Percentiles rank a stretch among this genome's conserved stretches.
These are phyloP conservation scores for Trachymyrmex septentrionalis DNA, from an alignment of 1,140 invertebrate genomes.

Conservation along the genomic window DNA sequence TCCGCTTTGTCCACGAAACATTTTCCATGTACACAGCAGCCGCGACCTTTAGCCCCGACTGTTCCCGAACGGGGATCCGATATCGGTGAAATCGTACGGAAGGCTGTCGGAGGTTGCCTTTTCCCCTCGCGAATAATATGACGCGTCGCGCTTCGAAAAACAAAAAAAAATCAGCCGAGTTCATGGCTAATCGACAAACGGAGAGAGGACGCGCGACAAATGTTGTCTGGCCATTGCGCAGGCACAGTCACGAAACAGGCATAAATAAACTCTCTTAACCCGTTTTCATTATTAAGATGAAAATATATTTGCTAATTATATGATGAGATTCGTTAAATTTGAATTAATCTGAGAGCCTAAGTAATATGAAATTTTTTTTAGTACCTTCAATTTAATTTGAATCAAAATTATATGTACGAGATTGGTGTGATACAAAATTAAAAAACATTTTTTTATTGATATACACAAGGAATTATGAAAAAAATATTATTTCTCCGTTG, in stretches of 20 bases:
- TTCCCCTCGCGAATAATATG: neutral
- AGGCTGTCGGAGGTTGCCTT: neutral
- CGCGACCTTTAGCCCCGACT: conserved; percentile 27
- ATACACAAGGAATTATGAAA: neutral
- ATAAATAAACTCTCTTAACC: neutral
- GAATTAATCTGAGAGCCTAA: neutral
- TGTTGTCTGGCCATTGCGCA: neutral
- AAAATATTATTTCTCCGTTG: too few species aligned
- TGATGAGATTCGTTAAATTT: neutral
- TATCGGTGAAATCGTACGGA: conserved; percentile 32
- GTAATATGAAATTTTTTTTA: neutral
- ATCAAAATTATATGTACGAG: neutral
- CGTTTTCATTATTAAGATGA: neutral
- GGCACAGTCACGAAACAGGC: neutral
- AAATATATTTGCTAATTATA: neutral
- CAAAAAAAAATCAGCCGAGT: conserved; percentile 23
- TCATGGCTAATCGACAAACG: conserved; percentile 28
- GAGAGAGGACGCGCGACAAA: neutral
- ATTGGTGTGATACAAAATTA: neutral
- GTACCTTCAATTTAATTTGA: neutral
- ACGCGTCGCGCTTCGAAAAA: conserved; percentile 6
- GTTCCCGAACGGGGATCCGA: conserved; percentile 22
- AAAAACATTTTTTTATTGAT: neutral
- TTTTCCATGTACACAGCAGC: conserved; percentile 20
- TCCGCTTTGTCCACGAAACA: conserved; percentile 19